Percentiles rank a stretch among this genome's conserved stretches.
Evolutionary conservation across 1,140 invertebrate genomes (phyloP).

Genomic region (Philotrypesis tridentata): DNA sequence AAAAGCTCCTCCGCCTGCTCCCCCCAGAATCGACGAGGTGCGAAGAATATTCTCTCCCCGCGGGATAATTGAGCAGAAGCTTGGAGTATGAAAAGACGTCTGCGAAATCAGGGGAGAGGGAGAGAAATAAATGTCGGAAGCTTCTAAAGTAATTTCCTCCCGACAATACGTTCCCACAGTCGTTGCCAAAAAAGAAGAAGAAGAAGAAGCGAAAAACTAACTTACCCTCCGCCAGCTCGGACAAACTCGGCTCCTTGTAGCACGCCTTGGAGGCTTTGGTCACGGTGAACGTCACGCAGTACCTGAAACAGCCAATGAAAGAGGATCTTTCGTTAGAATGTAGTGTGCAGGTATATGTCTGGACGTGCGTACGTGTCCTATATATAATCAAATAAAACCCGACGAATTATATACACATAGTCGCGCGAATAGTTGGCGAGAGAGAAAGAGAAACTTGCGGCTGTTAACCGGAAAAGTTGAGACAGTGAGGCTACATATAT

Average conservation of each 20-base stretch:
- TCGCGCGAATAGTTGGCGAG: neutral
- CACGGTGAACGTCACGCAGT: constrained; percentile 88
- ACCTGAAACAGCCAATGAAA: constrained; percentile 76
- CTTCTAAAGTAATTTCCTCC: neutral
- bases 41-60: neutral
- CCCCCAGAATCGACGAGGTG: constrained; percentile 1
- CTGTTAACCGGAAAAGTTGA: neutral
- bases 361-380: too few species aligned
- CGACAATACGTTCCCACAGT: neutral
- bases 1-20: neutral
- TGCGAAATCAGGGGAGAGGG: neutral
- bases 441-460: neutral
- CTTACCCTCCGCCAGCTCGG: constrained; percentile 83
- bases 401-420: neutral
- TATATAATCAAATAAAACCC: too few species aligned
- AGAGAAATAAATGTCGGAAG: neutral
- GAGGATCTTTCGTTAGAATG: too few species aligned
- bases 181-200: neutral
- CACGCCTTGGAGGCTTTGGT: constrained; percentile 87
- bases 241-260: constrained; percentile 81
- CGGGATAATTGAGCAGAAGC: constrained; percentile 44
- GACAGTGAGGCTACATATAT: neutral
- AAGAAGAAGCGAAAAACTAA: neutral
- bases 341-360: too few species aligned
- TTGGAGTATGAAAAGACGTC: constrained; percentile 13